Percentiles rank a stretch among this genome's conserved stretches.
These are phyloP conservation scores for Pseudopleuronectes americanus DNA, from an alignment of 2,797 vertebrate genomes.

Conservation along the genomic window DNA sequence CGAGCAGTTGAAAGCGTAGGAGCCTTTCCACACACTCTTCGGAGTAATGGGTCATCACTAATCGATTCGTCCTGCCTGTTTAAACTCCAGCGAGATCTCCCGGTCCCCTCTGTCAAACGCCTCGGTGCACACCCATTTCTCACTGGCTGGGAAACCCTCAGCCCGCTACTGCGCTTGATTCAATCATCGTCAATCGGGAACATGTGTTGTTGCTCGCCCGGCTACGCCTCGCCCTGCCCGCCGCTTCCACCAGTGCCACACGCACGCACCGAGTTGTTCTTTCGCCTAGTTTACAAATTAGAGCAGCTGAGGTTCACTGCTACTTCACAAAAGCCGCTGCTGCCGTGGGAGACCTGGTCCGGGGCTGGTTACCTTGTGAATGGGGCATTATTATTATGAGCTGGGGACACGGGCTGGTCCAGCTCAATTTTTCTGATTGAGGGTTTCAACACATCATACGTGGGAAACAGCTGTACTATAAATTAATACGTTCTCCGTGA, in stretches of 20 bases:
- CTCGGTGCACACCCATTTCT: slow-evolving; percentile 55
- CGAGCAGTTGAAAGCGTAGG: slow-evolving; percentile 31
- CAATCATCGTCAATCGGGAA: slow-evolving; percentile 75
- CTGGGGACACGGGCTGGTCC: slow-evolving; percentile 72
- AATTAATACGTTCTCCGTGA: slow-evolving; percentile 82
- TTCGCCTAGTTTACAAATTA: slow-evolving; percentile 82
- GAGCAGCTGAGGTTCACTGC: slow-evolving; percentile 80
- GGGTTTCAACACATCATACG: slow-evolving; percentile 87
- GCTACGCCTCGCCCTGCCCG: slow-evolving; percentile 30
- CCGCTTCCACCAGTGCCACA: slow-evolving; percentile 58
- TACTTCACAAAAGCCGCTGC: slow-evolving; percentile 56
- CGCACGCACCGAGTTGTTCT: slow-evolving; percentile 52
- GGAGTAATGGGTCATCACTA: slow-evolving; percentile 71
- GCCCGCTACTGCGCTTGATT: slow-evolving; percentile 72
- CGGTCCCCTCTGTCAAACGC: slow-evolving; percentile 65
- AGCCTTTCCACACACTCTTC: slow-evolving; percentile 44
- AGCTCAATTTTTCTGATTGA: slow-evolving; percentile 78
- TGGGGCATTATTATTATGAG: slow-evolving; percentile 75
- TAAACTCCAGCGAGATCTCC: slow-evolving; percentile 50
- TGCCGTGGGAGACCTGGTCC: slow-evolving; percentile 43
- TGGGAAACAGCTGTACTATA: slow-evolving; percentile 86
- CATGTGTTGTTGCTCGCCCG: slow-evolving; percentile 62
- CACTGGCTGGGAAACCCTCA: slow-evolving; percentile 51
- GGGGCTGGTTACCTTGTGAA: slow-evolving; percentile 68
- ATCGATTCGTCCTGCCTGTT: slow-evolving; percentile 75